Conservation (phyloP, 2,113 vertebrate genomes). For the Osmerus mordax region DNA sequence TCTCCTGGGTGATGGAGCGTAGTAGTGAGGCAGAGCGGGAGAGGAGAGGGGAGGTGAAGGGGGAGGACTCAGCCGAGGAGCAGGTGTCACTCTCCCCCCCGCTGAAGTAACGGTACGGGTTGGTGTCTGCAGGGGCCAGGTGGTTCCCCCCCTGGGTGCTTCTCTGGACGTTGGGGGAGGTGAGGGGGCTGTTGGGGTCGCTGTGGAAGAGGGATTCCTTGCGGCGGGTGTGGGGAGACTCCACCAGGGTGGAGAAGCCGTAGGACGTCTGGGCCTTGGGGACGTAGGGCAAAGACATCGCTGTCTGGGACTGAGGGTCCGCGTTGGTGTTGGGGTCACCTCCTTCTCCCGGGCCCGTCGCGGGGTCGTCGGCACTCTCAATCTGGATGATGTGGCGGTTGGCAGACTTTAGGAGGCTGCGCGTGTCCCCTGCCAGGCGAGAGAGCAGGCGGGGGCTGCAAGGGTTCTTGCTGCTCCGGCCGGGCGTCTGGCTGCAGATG, state of each 20-base stretch:
- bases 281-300: constrained; percentile 89
- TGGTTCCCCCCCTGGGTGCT: constrained; percentile 79
- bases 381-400: constrained; percentile 93
- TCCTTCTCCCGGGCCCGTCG: constrained; percentile 11
- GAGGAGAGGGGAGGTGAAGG: constrained; percentile 88
- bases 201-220: constrained; percentile 95
- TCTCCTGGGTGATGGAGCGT: constrained; percentile 87
- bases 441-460: constrained; percentile 83
- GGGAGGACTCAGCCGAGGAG: constrained; percentile 91
- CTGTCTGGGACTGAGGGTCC: constrained; percentile 86
- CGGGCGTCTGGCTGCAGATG: constrained; percentile 76
- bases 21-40: constrained; percentile 81
- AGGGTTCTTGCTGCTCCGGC: constrained; percentile 71
- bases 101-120: constrained; percentile 88
- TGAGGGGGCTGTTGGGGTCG: constrained; percentile 79
- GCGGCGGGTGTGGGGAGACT: constrained; percentile 91
- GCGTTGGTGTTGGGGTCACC: constrained; percentile 71
- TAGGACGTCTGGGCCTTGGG: constrained; percentile 96
- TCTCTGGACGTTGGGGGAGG: constrained; percentile 78
- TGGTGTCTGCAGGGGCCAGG: constrained; percentile 80
- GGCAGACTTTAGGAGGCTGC: constrained; percentile 78
- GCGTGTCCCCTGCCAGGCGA: constrained; percentile 72
- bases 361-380: constrained; percentile 86
- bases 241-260: constrained; percentile 86
- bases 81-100: constrained; percentile 94